These are phyloP conservation scores for Drosophila sulfurigaster DNA, from an alignment of 1,140 invertebrate genomes.

Conservation along the genomic window DNA sequence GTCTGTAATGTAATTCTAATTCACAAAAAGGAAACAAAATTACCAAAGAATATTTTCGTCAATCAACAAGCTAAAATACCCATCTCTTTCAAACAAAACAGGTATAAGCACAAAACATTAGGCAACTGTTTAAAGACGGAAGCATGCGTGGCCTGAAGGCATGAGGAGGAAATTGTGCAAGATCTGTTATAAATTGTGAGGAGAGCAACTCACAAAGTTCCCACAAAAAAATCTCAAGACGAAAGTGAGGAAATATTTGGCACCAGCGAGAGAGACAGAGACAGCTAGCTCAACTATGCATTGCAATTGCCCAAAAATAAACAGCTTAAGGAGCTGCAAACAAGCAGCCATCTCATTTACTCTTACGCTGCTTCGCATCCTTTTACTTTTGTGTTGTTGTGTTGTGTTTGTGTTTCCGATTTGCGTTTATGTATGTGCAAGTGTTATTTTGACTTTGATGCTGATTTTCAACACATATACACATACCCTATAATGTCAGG, in stretches of 20 bases:
- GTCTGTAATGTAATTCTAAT: too few species aligned
- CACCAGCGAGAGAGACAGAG: neutral
- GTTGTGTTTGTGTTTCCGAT: conserved; percentile 13
- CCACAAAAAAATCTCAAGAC: neutral
- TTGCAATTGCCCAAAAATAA: too few species aligned
- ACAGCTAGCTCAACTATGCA: neutral
- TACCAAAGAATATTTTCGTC: too few species aligned
- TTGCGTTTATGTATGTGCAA: conserved; percentile 1
- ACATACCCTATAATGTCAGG: neutral
- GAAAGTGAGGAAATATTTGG: neutral
- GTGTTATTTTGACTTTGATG: conserved; percentile 18
- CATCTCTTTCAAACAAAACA: too few species aligned
- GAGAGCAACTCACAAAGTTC: conserved; percentile 19
- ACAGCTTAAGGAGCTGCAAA: too few species aligned
- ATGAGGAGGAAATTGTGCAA: conserved; percentile 49
- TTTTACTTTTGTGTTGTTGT: neutral
- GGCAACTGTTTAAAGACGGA: conserved; percentile 39
- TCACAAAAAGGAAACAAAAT: too few species aligned
- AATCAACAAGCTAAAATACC: too few species aligned
- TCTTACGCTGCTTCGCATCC: neutral
- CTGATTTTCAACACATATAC: neutral
- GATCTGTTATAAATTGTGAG: conserved; percentile 55
- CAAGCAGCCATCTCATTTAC: too few species aligned
- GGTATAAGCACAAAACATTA: neutral
- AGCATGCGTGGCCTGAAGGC: conserved; percentile 29